Evolutionary conservation across 2,113 vertebrate species (phyloP).

Genomic region (Candoia aspera): DNA sequence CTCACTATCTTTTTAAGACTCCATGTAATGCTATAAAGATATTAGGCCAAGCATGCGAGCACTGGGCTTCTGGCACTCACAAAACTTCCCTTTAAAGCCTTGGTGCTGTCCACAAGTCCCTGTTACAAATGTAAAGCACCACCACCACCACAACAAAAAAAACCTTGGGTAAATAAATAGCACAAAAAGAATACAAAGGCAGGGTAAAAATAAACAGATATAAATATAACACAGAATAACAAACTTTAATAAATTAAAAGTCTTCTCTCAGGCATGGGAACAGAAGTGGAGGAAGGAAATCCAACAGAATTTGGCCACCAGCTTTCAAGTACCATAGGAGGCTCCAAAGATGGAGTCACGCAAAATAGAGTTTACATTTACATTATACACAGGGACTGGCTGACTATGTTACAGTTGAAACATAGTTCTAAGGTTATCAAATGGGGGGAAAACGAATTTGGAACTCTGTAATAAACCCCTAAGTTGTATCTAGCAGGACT

Average conservation of each 20-base stretch:
- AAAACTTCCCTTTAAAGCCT: not conserved
- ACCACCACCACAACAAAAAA: not conserved
- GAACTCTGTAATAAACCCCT: not conserved
- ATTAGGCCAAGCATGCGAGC: not conserved
- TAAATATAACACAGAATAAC: conserved; percentile 13
- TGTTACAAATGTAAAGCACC: not conserved
- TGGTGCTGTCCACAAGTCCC: not conserved
- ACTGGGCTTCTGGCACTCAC: not conserved
- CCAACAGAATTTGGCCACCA: conserved; percentile 7
- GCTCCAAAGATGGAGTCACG: not conserved
- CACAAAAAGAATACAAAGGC: conserved; percentile 4
- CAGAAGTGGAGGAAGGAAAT: not conserved
- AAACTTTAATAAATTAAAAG: not conserved
- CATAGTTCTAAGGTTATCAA: not conserved
- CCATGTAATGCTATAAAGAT: not conserved
- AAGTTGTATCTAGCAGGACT: not conserved
- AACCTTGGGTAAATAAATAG: conserved; percentile 21
- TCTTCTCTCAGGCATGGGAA: not conserved
- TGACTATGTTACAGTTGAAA: not conserved
- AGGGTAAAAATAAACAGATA: not conserved
- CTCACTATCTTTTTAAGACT: not conserved
- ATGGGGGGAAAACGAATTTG: not conserved
- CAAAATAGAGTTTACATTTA: not conserved
- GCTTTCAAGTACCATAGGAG: not conserved
- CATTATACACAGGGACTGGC: not conserved